These are phyloP conservation scores for Ephydatia muelleri DNA, from an alignment of 37 sponge, comb jelly and placozoan species.

Conservation along the genomic window DNA sequence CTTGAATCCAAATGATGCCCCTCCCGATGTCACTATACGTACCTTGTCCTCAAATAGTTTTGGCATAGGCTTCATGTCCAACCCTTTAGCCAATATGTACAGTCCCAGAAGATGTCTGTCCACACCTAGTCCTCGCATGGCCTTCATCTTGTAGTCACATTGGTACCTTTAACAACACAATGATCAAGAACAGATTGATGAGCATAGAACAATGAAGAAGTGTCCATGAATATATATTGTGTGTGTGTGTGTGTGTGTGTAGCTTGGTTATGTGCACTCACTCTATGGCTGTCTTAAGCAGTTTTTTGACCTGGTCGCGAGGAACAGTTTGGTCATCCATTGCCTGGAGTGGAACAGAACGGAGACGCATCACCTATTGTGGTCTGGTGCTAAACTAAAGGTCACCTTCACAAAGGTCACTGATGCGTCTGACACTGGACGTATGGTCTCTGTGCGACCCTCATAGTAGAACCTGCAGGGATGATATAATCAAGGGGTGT, in stretches of 20 bases:
- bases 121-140: constrained; percentile 77
- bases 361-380: not conserved
- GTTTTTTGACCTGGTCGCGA: constrained; percentile 38
- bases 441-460: constrained; percentile 89
- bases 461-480: constrained; percentile 66
- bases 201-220: no score
- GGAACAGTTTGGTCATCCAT: constrained; percentile 45
- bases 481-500: not conserved
- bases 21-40: not conserved
- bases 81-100: constrained; percentile 69
- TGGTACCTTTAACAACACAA: constrained; percentile 54
- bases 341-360: constrained; percentile 9
- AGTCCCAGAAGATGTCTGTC: constrained; percentile 88
- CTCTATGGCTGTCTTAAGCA: constrained; percentile 58
- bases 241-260: constrained; percentile 35
- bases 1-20: not conserved
- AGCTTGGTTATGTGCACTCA: constrained; percentile 18
- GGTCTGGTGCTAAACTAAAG: not conserved
- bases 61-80: constrained; percentile 75
- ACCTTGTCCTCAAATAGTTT: constrained; percentile 73
- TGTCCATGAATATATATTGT: no score
- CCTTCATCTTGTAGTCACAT: constrained; percentile 72
- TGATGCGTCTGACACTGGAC: constrained; percentile 74
- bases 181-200: not conserved
- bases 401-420: constrained; percentile 47